Evolutionary conservation across 2,797 vertebrate species (phyloP), one percentile per base, ranked within the genome.

Genomic region (Sebastes hopkinsi): DNA sequence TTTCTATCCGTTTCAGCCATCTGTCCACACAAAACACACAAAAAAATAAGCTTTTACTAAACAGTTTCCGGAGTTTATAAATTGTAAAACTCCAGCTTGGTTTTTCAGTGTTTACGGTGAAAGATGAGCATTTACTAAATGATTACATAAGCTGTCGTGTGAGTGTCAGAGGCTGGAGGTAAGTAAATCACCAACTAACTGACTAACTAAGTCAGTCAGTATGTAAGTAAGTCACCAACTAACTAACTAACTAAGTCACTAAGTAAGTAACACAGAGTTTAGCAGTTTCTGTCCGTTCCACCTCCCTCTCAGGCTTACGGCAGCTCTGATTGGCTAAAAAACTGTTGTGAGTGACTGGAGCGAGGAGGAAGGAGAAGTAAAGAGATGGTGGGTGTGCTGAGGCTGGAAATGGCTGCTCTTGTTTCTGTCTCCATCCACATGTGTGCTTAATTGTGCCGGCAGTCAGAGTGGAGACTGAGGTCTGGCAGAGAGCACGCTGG

Each of bases 391-490:
- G 29, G 76, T 46, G 80, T 70, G 81, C 25, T n/a, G 66, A 52
- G 59, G 71, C 67, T 89, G 86, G 75, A 87, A 82, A 91, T 84
- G 83, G 83, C 78, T 81, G 81, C 82, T 77, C 46, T 56, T 10
- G 59, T 16, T 56, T 61, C 54, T 38, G 29, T 71, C 46, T 82
- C 79, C 75, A 30, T 85, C 88, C 91, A 95, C 94, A 95, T 95
- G 92, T 95, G 92, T 84, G 84, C 84, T 89, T 93, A 92, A 94
- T 94, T 94, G 90, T 75, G 92, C 85, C 82, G 59, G 85, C 90
- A 93, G 94, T 93, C 92, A 88, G 83, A 87, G 89, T 86, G 94
- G 94, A 95, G 95, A 91, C 94, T 96, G 95, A 95, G 94, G 96
- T 96, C 95, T 96, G 95, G 95, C 95, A 95, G 83, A 87, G 83